These are phyloP conservation scores for Lates calcarifer DNA, from an alignment of 2,113 vertebrate genomes.

Conservation along the genomic window DNA sequence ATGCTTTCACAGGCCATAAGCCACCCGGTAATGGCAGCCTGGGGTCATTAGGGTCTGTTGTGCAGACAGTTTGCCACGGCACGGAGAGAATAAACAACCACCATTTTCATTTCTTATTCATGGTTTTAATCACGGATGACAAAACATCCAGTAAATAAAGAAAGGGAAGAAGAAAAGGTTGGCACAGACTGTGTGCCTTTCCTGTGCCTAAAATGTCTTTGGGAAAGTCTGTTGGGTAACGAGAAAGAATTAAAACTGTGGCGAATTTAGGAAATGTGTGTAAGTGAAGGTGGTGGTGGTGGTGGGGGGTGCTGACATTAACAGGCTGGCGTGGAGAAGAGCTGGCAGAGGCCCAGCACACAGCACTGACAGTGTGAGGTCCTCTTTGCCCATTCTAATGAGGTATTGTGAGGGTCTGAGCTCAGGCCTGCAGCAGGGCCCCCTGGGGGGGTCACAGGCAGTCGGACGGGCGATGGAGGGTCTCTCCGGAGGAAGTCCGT, in stretches of 20 bases:
- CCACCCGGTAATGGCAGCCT: slow-evolving; percentile 60
- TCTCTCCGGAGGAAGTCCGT: slow-evolving; percentile 32
- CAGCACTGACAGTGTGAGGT: slow-evolving; percentile 67
- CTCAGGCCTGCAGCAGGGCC: slow-evolving; percentile 45
- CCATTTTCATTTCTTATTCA: slow-evolving; percentile 77
- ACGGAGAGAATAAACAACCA: slow-evolving; percentile 57
- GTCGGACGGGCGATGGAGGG: neutral
- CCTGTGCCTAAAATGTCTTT: slow-evolving; percentile 48
- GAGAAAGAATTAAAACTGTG: slow-evolving; percentile 66
- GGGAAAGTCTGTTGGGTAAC: slow-evolving; percentile 53
- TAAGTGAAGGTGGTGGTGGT: slow-evolving; percentile 13
- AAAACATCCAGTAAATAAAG: slow-evolving; percentile 65
- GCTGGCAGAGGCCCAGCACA: slow-evolving; percentile 63
- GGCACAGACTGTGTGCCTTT: slow-evolving; percentile 42
- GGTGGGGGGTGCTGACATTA: slow-evolving; percentile 65
- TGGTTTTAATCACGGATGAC: slow-evolving; percentile 73
- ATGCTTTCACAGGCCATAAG: slow-evolving; percentile 71
- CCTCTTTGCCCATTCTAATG: slow-evolving; percentile 75
- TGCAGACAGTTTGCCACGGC: slow-evolving; percentile 66
- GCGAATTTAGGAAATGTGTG: slow-evolving; percentile 67
- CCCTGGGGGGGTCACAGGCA: slow-evolving; percentile 54
- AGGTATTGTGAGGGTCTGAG: slow-evolving; percentile 65
- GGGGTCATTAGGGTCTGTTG: slow-evolving; percentile 73
- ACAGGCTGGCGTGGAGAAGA: slow-evolving; percentile 67
- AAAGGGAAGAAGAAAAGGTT: slow-evolving; percentile 35